These are phyloP conservation scores for Nycticryphes semicollaris DNA, from an alignment of 2,113 vertebrate genomes.

Conservation along the genomic window DNA sequence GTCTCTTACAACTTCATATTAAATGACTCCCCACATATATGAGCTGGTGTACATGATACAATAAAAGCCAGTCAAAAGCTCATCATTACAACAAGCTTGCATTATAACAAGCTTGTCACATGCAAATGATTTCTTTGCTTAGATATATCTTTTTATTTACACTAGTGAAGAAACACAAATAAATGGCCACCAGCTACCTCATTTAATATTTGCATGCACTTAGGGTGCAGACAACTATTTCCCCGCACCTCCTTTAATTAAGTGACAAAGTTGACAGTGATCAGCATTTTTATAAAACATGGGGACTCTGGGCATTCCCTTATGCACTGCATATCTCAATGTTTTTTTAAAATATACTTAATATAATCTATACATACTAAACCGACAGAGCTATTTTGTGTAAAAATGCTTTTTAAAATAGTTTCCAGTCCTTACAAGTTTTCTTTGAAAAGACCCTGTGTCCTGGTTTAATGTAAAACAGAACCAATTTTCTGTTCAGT, in stretches of 20 bases:
- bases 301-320: constrained; percentile 17
- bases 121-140: not conserved
- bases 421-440: not conserved
- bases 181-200: not conserved
- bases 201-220: not conserved
- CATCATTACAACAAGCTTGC: not conserved
- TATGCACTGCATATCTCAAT: not conserved
- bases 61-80: not conserved
- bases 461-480: no score
- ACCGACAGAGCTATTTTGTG: not conserved
- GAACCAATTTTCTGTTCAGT: no score
- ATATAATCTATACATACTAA: constrained; percentile 3
- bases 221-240: not conserved
- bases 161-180: constrained; percentile 15
- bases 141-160: not conserved
- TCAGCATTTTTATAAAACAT: constrained; percentile 48
- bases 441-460: not conserved
- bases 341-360: constrained; percentile 18
- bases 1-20: not conserved
- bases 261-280: constrained; percentile 55
- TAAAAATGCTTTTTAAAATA: not conserved
- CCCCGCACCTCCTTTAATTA: constrained; percentile 48
- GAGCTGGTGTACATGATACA: not conserved
- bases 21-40: not conserved
- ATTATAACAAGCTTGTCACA: not conserved